A percentile compares a stretch with the other conserved stretches of the same genome.
phyloP scores from a whole-genome alignment of 2,888 invertebrate species.

The Boloria euphrosyne region DNA sequence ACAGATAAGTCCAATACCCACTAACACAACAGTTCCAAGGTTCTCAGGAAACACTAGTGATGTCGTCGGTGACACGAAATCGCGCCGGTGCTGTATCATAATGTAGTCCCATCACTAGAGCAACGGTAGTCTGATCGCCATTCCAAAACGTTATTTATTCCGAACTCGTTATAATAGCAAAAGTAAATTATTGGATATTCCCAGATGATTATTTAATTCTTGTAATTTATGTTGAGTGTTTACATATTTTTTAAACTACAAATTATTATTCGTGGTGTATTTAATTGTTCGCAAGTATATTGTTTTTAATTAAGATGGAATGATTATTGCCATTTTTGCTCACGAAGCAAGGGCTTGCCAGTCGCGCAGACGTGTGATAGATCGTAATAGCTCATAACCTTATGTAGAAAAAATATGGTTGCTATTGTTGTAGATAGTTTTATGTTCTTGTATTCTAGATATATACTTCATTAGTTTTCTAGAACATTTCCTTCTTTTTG shows the following conservation, averaged over 20 bases:
- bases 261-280: not conserved
- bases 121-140: constrained; percentile 66
- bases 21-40: constrained; percentile 75
- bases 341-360: constrained; percentile 67
- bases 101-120: constrained; percentile 75
- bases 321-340: constrained; percentile 70
- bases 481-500: constrained; percentile 6
- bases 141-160: constrained; percentile 57
- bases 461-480: not conserved
- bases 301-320: constrained; percentile 21
- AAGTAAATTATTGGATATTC: not conserved
- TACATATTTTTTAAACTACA: not conserved
- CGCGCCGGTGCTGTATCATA: constrained; percentile 87
- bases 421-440: constrained; percentile 56
- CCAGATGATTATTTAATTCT: not conserved
- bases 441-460: constrained; percentile 3
- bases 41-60: constrained; percentile 90
- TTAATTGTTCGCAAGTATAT: constrained; percentile 15
- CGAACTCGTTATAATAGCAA: constrained; percentile 1
- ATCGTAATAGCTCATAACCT: constrained; percentile 68
- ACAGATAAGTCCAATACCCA: constrained; percentile 70
- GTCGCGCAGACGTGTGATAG: constrained; percentile 68
- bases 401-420: constrained; percentile 58
- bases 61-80: constrained; percentile 87
- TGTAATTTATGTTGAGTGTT: not conserved